phyloP scores from a whole-genome alignment of 37 sponge, comb jelly and placozoan genomes.

The Haliclona indistincta region DNA sequence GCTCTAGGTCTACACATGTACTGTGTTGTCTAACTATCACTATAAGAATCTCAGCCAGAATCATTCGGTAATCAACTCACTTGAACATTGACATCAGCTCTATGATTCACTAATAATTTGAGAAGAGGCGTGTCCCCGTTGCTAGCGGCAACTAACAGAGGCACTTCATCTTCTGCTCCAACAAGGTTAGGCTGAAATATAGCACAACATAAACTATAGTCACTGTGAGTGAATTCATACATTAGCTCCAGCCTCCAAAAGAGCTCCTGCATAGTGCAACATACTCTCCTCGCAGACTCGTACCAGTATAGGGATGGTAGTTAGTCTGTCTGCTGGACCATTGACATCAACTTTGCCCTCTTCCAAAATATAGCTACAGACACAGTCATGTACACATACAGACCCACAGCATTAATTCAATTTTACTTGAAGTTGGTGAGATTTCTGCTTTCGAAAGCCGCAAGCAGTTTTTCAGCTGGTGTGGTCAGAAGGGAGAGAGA shows the following conservation, averaged over 20 bases:
- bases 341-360: background rate
- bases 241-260: conserved; percentile 57
- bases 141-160: conserved; percentile 54
- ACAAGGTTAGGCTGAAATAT: conserved; percentile 28
- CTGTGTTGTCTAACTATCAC: no score
- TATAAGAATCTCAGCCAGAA: no score
- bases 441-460: conserved; percentile 46
- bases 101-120: conserved; percentile 49
- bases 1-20: no score
- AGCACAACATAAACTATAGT: no score
- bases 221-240: no score
- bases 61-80: conserved; percentile 9
- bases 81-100: conserved; percentile 48
- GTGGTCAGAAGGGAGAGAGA: conserved; percentile 35
- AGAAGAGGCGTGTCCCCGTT: conserved; percentile 44
- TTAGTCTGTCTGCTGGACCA: conserved; percentile 24
- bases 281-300: conserved; percentile 47
- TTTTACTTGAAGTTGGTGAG: conserved; percentile 46
- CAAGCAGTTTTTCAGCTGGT: conserved; percentile 52
- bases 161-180: conserved; percentile 52
- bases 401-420: background rate
- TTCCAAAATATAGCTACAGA: background rate
- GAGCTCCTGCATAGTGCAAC: conserved; percentile 32
- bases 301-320: conserved; percentile 26
- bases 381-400: conserved; percentile 1